Base-by-base conservation (phyloP, 92 coral and sea anemone genomes). In the Plumapathes pennacea region DNA sequence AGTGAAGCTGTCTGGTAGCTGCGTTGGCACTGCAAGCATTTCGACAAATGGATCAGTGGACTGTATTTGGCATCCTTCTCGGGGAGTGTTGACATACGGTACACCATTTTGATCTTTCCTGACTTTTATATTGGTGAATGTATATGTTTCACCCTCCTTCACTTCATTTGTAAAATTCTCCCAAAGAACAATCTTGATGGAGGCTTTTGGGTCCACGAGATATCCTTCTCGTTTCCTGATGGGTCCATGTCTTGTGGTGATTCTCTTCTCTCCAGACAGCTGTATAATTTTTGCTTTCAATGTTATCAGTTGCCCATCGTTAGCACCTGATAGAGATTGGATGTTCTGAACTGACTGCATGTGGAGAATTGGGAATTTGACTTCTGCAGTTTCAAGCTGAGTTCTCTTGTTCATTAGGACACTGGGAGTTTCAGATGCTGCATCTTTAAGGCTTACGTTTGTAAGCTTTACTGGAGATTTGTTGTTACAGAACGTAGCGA, bases 31-130 rank as follows among this genome's bases (percentile, higher is more conserved):
- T 24, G 83, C 50, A 19, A 66, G 60, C 6, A 59, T 20, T 64
- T 76, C 79, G 25, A 54, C 37, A 56, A 82, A 82, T 33, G 64
- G 37, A 26, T 54, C 52, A 20, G 83, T 38, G 11, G 24, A 47
- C 34, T 10, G 44, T 10, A 83, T 75, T 30, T 25, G 27, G 17
- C 79, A 69, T 28, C 78, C 84, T 34, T 42, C 10, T 44, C 60
- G 47, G 4, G 80, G 48, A 1, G 84, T 76, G 54, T 65, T 63
- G 20, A 76, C 43, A 49, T 57, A 83, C 23, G 70, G 55, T 32
- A 61, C 60, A 36, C 55, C 32, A 4, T 42, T 46, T 21, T 57
- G 26, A 45, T 76, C 68, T 44, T 56, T 83, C 38, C 62, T 48
- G 3, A 77, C 67, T 48, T 69, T 15, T 20, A 84, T 4, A 41